Percentiles rank a stretch among this genome's conserved stretches.
These are phyloP conservation scores for Danaus plexippus DNA, from an alignment of 1,140 invertebrate species.

Conservation along the genomic window DNA sequence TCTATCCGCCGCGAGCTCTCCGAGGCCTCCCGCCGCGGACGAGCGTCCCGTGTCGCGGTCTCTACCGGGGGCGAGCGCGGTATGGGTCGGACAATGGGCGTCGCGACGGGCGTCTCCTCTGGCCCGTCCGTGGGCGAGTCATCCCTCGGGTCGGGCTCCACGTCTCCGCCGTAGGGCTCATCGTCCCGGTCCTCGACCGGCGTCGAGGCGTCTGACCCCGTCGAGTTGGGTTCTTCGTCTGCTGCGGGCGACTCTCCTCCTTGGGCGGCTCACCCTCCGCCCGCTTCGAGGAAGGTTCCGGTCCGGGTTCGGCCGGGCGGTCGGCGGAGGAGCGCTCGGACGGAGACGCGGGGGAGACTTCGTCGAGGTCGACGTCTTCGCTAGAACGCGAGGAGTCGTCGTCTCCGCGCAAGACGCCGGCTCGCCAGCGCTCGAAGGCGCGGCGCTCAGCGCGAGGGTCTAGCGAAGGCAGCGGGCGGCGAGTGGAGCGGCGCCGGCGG, in stretches of 20 bases:
- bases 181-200: slow-evolving; percentile 26
- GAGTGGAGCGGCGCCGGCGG: slow-evolving; percentile 17
- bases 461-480: slow-evolving; percentile 21
- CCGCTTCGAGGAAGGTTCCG: slow-evolving; percentile 14
- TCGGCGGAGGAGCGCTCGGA: slow-evolving; percentile 26
- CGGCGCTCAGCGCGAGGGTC: slow-evolving; percentile 37
- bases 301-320: slow-evolving; percentile 29
- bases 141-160: slow-evolving; percentile 11
- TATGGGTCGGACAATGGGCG: slow-evolving; percentile 4
- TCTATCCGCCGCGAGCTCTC: slow-evolving; percentile 15
- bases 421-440: slow-evolving; percentile 45
- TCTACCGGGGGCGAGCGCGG: slow-evolving; percentile 7
- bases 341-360: slow-evolving; percentile 6
- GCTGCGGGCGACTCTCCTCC: slow-evolving; percentile 13
- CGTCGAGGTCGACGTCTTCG: slow-evolving; percentile 30
- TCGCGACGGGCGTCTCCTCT: slow-evolving; percentile 4
- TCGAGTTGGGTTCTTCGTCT: slow-evolving; percentile 30
- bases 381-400: slow-evolving; percentile 37
- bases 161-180: slow-evolving; percentile 19
- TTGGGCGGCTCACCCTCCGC: slow-evolving; percentile 7
- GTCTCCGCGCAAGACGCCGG: slow-evolving; percentile 30
- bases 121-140: slow-evolving; percentile 7
- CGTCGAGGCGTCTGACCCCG: slow-evolving; percentile 30
- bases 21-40: slow-evolving; percentile 12
- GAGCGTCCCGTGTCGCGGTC: slow-evolving; percentile 7